phyloP scores from a whole-genome alignment of 2,888 invertebrate species.

The Ochropleura plecta region DNA sequence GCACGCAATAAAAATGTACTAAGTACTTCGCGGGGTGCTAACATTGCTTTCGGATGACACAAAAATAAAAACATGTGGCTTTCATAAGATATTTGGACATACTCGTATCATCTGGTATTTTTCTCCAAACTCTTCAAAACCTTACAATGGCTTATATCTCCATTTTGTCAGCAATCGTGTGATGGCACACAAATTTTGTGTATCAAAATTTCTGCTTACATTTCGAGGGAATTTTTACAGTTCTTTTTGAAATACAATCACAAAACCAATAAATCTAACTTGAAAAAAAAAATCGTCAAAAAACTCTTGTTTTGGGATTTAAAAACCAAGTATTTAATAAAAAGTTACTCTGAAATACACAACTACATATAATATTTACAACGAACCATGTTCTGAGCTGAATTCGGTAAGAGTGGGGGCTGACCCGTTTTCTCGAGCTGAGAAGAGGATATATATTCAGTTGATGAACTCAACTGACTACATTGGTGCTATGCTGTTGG shows the following conservation, averaged over 20 bases:
- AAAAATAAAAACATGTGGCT: background rate
- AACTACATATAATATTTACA: no score
- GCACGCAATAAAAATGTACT: background rate
- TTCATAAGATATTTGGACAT: background rate
- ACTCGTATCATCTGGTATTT: background rate
- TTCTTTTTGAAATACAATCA: background rate
- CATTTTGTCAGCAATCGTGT: background rate
- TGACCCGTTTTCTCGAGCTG: no score
- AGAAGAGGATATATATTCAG: no score
- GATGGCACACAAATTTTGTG: background rate
- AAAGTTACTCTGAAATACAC: background rate
- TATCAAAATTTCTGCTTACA: background rate
- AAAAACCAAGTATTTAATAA: background rate
- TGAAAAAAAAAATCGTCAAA: no score
- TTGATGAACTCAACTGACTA: no score
- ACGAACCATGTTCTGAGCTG: no score
- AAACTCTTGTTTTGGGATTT: background rate
- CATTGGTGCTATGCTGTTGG: constrained; percentile 16
- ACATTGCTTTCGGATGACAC: background rate
- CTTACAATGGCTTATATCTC: background rate
- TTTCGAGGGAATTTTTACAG: background rate
- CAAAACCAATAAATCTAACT: no score
- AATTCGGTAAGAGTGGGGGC: no score
- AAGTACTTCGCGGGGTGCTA: background rate
- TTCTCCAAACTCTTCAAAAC: background rate